A percentile compares a stretch with the other conserved stretches of the same genome.
Evolutionary conservation across 64 coral and sea anemone species (phyloP).

Genomic region (Dendrophyllia cribrosa): DNA sequence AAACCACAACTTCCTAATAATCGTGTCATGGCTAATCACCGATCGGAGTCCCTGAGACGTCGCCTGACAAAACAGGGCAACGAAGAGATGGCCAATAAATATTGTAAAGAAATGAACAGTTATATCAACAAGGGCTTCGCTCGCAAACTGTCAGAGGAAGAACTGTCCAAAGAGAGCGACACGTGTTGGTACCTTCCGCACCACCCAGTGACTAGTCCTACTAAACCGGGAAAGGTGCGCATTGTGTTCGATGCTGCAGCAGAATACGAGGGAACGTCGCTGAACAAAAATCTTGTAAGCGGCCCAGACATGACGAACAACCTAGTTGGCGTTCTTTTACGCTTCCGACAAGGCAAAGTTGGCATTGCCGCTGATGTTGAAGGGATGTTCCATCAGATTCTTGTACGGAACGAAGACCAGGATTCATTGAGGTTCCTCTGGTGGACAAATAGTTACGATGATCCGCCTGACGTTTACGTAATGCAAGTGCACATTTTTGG

Average conservation of each 20-base stretch:
- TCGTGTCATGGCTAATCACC: no score
- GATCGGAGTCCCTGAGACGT: slow-evolving; percentile 32
- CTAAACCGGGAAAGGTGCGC: slow-evolving; percentile 71
- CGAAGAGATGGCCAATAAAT: slow-evolving; percentile 53
- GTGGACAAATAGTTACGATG: slow-evolving; percentile 52
- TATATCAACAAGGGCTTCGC: slow-evolving; percentile 56
- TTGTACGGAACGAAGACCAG: slow-evolving; percentile 49
- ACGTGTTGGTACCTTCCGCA: slow-evolving; percentile 56
- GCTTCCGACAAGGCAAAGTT: slow-evolving; percentile 51
- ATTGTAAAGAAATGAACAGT: slow-evolving; percentile 45
- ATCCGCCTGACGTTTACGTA: slow-evolving; percentile 49
- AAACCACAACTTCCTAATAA: no score
- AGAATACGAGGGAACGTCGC: no score
- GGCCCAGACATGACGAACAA: slow-evolving; percentile 76
- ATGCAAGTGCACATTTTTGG: slow-evolving; percentile 73
- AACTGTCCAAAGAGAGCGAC: no score
- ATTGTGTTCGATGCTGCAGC: slow-evolving; percentile 61
- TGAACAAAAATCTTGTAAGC: no score
- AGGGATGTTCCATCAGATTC: slow-evolving; percentile 76
- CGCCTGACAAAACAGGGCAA: slow-evolving; percentile 32
- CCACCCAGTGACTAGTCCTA: slow-evolving; percentile 37
- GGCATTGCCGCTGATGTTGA: slow-evolving; percentile 61
- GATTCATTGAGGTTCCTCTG: no score
- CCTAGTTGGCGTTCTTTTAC: slow-evolving; percentile 52
- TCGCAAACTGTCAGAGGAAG: slow-evolving; percentile 2